These are phyloP conservation scores for Eublepharis macularius DNA, from an alignment of 2,113 vertebrate genomes.

Conservation along the genomic window DNA sequence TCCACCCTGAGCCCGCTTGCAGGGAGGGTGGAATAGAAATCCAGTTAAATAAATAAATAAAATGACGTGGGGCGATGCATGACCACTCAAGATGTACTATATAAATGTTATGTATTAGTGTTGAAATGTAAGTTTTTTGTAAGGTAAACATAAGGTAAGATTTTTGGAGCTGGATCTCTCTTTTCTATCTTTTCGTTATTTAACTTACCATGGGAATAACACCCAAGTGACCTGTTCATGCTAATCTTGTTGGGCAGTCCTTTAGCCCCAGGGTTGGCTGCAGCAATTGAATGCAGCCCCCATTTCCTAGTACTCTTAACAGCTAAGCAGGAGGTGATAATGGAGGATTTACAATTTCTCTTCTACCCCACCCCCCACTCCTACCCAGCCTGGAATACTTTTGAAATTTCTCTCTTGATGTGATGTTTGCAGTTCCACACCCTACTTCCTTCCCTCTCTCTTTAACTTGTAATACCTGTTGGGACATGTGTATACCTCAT, in stretches of 20 bases:
- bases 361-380: too few relatives aligned
- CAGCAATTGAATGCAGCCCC: fast-evolving
- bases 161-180: background rate
- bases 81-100: too few relatives aligned
- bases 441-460: background rate
- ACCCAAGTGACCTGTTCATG: background rate
- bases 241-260: background rate
- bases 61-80: too few relatives aligned
- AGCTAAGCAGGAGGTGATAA: background rate
- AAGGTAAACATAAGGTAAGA: too few relatives aligned
- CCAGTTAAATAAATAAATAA: too few relatives aligned
- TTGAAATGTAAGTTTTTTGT: background rate
- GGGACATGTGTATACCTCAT: background rate
- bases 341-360: background rate
- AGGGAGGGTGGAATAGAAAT: too few relatives aligned
- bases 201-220: background rate
- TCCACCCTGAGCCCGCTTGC: too few relatives aligned
- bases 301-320: background rate
- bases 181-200: too few relatives aligned
- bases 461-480: background rate
- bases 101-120: background rate
- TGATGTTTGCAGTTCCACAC: background rate
- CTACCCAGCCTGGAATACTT: background rate
- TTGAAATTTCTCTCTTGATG: background rate
- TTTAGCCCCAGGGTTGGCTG: background rate